Conservation (phyloP, 1,140 invertebrate genomes). For the Scaptomyza graminum region DNA sequence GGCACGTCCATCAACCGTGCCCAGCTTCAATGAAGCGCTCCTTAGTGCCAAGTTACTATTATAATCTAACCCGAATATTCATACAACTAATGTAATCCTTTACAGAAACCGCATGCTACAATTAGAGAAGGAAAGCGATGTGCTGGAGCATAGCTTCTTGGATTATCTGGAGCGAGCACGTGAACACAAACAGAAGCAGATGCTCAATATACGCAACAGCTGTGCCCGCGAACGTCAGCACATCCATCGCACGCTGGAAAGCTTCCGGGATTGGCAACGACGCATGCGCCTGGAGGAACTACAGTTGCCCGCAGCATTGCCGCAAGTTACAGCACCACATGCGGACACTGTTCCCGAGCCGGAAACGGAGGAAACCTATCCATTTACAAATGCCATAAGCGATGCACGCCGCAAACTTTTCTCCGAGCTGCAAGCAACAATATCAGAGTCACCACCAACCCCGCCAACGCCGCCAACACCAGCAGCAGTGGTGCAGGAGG, state of each 20-base stretch:
- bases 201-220: conserved; percentile 11
- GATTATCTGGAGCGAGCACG: conserved; percentile 63
- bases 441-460: neutral
- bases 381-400: conserved; percentile 62
- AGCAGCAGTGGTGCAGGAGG: neutral
- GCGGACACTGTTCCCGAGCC: conserved; percentile 29
- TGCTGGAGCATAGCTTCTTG: conserved; percentile 70
- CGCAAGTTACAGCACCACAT: conserved; percentile 20
- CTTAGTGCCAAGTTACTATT: conserved; percentile 57
- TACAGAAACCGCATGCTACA: conserved; percentile 70
- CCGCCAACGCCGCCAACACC: conserved; percentile 2
- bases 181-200: conserved; percentile 32
- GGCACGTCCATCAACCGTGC: neutral
- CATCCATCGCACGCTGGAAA: conserved; percentile 42
- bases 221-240: conserved; percentile 37
- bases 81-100: neutral
- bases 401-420: conserved; percentile 55
- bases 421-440: conserved; percentile 18
- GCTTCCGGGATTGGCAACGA: conserved; percentile 43
- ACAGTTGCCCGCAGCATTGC: neutral
- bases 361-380: conserved; percentile 47
- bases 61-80: too few species aligned
- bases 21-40: conserved; percentile 57
- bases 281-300: conserved; percentile 21
- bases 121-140: conserved; percentile 75